Evolutionary conservation across 2,888 invertebrate species (phyloP).

Genomic region (Eupelmus urozonus): DNA sequence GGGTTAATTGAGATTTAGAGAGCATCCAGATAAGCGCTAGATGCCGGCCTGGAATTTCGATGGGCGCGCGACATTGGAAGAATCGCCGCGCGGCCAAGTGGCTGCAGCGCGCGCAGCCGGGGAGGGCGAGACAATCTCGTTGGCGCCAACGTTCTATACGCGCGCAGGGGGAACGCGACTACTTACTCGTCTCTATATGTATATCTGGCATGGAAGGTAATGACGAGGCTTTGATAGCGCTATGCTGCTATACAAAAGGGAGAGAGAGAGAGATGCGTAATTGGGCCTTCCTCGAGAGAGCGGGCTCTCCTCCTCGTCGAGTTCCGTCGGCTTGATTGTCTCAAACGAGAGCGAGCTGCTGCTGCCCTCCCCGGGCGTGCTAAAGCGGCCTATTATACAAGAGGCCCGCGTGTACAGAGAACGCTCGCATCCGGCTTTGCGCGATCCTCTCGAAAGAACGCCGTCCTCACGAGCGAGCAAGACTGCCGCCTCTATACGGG

Average conservation of each 20-base stretch:
- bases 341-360: constrained; percentile 71
- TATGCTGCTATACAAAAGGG: too few species aligned
- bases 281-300: constrained; percentile 73
- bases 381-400: not conserved
- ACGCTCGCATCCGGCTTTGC: constrained; percentile 70
- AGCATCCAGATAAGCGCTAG: not conserved
- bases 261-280: constrained; percentile 60
- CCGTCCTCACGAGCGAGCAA: not conserved
- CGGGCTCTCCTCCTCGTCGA: constrained; percentile 61
- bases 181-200: too few species aligned
- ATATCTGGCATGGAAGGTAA: constrained; percentile 13
- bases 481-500: too few species aligned
- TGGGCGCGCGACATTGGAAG: not conserved
- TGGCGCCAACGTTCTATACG: constrained; percentile 22
- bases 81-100: not conserved
- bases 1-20: constrained; percentile 4
- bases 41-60: not conserved
- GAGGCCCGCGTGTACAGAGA: constrained; percentile 63
- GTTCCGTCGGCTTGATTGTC: constrained; percentile 69
- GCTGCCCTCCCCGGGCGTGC: not conserved
- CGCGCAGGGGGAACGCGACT: not conserved
- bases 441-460: constrained; percentile 4
- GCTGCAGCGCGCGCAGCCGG: not conserved
- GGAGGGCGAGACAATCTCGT: not conserved
- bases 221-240: not conserved